These are phyloP conservation scores for Dione vanillae DNA, from an alignment of 2,888 invertebrate species.

Conservation along the genomic window DNA sequence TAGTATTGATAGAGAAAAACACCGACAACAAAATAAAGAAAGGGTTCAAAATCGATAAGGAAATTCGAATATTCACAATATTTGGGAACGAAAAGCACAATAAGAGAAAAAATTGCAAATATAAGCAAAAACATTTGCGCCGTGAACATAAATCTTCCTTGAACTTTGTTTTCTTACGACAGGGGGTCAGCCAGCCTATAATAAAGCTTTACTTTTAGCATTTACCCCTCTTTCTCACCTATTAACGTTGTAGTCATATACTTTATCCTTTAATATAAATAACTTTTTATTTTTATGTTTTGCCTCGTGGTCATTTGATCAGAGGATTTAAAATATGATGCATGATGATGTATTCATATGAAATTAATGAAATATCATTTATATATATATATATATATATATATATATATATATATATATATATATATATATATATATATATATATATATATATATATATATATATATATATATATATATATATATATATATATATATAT, in stretches of 20 bases:
- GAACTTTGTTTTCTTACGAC: constrained; percentile 60
- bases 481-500: too few species aligned
- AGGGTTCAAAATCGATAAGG: background rate
- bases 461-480: too few species aligned
- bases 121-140: constrained; percentile 26
- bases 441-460: too few species aligned
- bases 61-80: constrained; percentile 1
- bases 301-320: background rate
- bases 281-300: constrained; percentile 6
- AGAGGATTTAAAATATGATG: too few species aligned
- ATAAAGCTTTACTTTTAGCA: constrained; percentile 49
- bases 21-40: constrained; percentile 5
- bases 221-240: constrained; percentile 35
- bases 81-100: constrained; percentile 18
- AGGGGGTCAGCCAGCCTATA: constrained; percentile 61
- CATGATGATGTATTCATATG: too few species aligned
- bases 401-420: too few species aligned
- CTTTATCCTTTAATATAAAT: constrained; percentile 19
- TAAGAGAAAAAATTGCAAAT: constrained; percentile 41
- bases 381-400: too few species aligned
- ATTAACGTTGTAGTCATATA: constrained; percentile 25
- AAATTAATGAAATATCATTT: too few species aligned
- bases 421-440: too few species aligned
- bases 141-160: constrained; percentile 63
- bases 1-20: too few species aligned